Evolutionary conservation across 2,113 vertebrate genomes (phyloP), one percentile per base, ranked within the genome.

Genomic region (Malurus cyaneus): DNA sequence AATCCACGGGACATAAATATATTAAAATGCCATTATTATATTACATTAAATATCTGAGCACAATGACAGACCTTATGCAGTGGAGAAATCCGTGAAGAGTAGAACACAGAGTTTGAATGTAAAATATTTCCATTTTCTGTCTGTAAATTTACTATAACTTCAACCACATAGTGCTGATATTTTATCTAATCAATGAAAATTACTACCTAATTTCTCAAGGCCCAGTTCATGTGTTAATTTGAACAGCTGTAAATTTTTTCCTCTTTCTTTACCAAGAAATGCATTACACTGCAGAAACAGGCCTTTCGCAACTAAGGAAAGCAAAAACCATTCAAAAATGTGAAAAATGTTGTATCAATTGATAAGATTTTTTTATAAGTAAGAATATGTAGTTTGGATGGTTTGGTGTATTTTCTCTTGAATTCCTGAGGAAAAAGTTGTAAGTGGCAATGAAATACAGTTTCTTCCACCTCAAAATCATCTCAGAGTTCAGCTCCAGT

Each of bases 121-220:
- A 34, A 76, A 91, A 82, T 42, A 47, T 5, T 25, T 44, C 29
- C 29, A 60, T 90, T 36, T 80, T 12, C 49, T 49, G 11, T 5
- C 49, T 60, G 44, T 72, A 86, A 64, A 85, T 76, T 81, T 79
- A 42, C 53, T 79, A 28, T 41, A 72, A 76, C 49, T 88, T 93
- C 82, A 95, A 86, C 39, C 29, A 82, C 36, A 39, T 62, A 77
- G 32, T 39, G 44, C 67, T 93, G 90, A 70, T 73, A 93, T 61
- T 93, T 92, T 94, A 94, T 97, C 91, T 96, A 90, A 95, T 94
- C 93, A 90, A 53, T 50, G 47, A 86, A 87, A 91, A 94, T 78
- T 78, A 44, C 83, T 26, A 74, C 69, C 41, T 61, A 57, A 74
- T 91, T 95, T 88, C 69, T 95, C 96, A 96, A 94, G 91, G 95